These are phyloP conservation scores for Salarias fasciatus DNA, from an alignment of 2,797 vertebrate species.

Conservation along the genomic window DNA sequence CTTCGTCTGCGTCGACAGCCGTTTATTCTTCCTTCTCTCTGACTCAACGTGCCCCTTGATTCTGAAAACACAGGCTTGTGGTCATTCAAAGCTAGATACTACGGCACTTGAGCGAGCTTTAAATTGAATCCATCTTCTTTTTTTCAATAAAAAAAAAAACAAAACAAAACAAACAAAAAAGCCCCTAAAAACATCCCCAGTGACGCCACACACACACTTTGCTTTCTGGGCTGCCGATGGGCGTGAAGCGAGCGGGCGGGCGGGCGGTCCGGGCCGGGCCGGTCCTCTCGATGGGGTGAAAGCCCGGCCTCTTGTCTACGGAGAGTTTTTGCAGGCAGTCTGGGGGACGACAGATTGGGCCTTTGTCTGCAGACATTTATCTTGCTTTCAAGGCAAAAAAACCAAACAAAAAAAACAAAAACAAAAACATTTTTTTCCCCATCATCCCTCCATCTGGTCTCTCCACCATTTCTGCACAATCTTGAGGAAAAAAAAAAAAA, in stretches of 20 bases:
- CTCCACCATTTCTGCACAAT: constrained; percentile 22
- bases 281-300: constrained; percentile 51
- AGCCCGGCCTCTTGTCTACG: constrained; percentile 70
- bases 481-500: constrained; percentile 13
- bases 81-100: constrained; percentile 77
- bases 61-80: constrained; percentile 72
- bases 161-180: too few species aligned
- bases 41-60: constrained; percentile 28
- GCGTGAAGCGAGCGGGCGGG: constrained; percentile 59
- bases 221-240: constrained; percentile 45
- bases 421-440: constrained; percentile 45
- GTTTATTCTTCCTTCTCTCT: constrained; percentile 18
- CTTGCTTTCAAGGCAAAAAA: constrained; percentile 50
- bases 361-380: constrained; percentile 64
- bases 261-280: constrained; percentile 58
- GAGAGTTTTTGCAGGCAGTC: constrained; percentile 70
- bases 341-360: constrained; percentile 65
- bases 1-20: constrained; percentile 51
- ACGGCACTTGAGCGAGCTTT: constrained; percentile 74
- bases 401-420: constrained; percentile 13
- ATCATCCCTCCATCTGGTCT: constrained; percentile 38
- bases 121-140: constrained; percentile 40
- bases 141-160: constrained; percentile 1
- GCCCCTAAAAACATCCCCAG: constrained; percentile 28
- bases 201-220: constrained; percentile 48